These are phyloP conservation scores for Eurosta solidaginis DNA, from an alignment of 1,140 invertebrate species.

Conservation along the genomic window DNA sequence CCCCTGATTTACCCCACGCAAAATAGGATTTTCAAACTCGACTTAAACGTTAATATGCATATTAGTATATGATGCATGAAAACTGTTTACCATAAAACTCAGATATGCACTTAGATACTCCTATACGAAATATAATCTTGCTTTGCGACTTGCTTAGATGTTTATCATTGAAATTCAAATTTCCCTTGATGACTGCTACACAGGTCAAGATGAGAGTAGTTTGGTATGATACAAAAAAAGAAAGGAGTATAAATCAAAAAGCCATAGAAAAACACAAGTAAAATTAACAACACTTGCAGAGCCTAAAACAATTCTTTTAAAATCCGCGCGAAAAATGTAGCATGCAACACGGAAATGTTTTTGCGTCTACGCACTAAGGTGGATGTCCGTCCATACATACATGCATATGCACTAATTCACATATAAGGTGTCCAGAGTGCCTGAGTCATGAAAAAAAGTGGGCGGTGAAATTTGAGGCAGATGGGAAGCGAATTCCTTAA, in stretches of 20 bases:
- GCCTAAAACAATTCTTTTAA: conserved; percentile 2
- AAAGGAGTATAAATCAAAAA: neutral
- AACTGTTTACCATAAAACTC: neutral
- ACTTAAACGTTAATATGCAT: neutral
- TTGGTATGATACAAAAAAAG: neutral
- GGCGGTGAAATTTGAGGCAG: neutral
- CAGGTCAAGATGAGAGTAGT: conserved; percentile 5
- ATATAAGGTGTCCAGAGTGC: too few relatives aligned
- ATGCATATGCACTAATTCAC: too few relatives aligned
- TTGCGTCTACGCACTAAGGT: neutral
- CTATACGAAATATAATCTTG: neutral
- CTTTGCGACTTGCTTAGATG: neutral
- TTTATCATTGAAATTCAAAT: conserved; percentile 21
- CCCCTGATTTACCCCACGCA: too few relatives aligned
- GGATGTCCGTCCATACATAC: too few relatives aligned
- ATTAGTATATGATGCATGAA: neutral
- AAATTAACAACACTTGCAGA: neutral
- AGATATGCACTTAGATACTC: neutral
- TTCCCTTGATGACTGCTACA: neutral
- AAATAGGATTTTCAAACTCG: too few relatives aligned
- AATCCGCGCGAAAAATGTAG: neutral
- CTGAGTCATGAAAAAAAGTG: neutral
- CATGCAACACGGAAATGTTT: conserved; percentile 13
- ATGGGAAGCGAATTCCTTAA: neutral
- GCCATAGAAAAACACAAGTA: neutral